phyloP scores from a whole-genome alignment of 2,113 vertebrate genomes.

The Phoenicopterus ruber region DNA sequence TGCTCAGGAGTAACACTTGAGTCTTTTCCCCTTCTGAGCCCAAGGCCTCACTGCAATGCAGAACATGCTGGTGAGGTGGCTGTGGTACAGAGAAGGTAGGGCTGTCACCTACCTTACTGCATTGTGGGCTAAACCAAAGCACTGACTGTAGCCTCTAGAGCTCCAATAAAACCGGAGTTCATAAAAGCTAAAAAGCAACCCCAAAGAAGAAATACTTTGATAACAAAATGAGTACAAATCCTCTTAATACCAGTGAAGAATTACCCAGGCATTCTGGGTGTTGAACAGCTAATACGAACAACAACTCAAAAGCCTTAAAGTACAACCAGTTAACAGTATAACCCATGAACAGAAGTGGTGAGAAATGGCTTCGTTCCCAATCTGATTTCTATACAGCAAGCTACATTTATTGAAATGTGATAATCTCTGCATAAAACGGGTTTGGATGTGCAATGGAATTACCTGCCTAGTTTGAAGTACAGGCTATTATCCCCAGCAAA shows the following conservation, averaged over 20 bases:
- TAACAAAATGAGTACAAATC: not conserved
- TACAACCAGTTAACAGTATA: not conserved
- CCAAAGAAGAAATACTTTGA: not conserved
- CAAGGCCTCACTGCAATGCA: not conserved
- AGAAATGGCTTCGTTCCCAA: not conserved
- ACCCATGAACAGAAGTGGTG: not conserved
- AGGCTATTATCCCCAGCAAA: not conserved
- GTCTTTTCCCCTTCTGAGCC: no score
- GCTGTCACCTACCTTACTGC: not conserved
- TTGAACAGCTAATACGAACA: not conserved
- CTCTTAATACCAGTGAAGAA: not conserved
- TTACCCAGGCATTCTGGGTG: not conserved
- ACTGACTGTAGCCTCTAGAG: not conserved
- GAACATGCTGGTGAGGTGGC: not conserved
- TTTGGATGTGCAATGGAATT: not conserved
- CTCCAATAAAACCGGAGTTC: not conserved
- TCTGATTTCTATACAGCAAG: not conserved
- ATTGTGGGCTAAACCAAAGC: not conserved
- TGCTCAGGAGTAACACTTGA: not conserved
- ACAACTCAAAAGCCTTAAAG: not conserved
- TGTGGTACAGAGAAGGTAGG: not conserved
- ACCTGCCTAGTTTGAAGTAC: not conserved
- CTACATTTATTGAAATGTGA: not conserved
- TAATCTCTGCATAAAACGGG: not conserved
- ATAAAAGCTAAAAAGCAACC: not conserved